phyloP scores from a whole-genome alignment of 2,888 invertebrate genomes.

The Drosophila leonis region DNA sequence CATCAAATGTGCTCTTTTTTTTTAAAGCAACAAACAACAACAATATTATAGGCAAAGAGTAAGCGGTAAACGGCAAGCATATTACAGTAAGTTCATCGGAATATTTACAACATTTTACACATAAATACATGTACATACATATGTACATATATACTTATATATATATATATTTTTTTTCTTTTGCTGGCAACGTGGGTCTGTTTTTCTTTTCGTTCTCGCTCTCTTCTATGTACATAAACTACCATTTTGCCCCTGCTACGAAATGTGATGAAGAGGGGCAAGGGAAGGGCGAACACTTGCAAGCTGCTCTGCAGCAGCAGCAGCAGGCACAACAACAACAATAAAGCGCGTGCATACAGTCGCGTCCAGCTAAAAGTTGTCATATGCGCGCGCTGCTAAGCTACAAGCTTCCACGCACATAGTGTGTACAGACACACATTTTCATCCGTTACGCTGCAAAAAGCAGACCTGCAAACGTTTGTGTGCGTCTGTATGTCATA shows the following conservation, averaged over 20 bases:
- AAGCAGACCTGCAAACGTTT: neutral
- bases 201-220: conserved; percentile 17
- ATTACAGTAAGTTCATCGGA: conserved; percentile 31
- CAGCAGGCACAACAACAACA: neutral
- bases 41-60: conserved; percentile 22
- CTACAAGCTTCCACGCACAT: neutral
- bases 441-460: conserved; percentile 17
- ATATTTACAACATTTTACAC: conserved; percentile 10
- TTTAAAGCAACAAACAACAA: conserved; percentile 26
- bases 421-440: conserved; percentile 13
- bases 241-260: conserved; percentile 37
- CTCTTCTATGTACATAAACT: conserved; percentile 26
- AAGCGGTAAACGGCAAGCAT: conserved; percentile 37
- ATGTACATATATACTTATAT: conserved; percentile 6
- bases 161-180: conserved; percentile 25
- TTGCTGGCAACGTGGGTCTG: conserved; percentile 50
- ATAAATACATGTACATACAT: neutral
- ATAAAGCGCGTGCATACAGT: conserved; percentile 43
- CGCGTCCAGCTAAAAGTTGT: conserved; percentile 32
- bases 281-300: conserved; percentile 36
- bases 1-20: conserved; percentile 24
- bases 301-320: conserved; percentile 31
- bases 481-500: conserved; percentile 9
- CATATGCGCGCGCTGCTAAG: conserved; percentile 13
- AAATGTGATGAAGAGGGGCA: conserved; percentile 7